Base-by-base conservation (phyloP, 2,888 invertebrate species). In the Ophion ventricosus region DNA sequence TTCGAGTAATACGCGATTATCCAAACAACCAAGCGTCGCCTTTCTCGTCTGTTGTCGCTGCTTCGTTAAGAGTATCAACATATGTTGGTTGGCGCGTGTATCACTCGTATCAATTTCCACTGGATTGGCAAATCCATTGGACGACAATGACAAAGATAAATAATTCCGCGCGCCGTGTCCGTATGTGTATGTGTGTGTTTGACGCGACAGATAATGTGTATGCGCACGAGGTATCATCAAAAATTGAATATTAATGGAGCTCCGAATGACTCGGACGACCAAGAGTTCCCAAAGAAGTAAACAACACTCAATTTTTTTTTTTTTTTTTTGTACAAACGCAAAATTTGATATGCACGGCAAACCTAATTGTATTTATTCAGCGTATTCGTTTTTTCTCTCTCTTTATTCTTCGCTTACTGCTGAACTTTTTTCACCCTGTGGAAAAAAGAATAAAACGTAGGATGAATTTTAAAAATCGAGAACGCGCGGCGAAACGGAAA, bases 101-200 rank as follows among this genome's bases (percentile, higher is more conserved):
- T 23, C 20, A 56, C 14, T 63, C 20, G 40, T 67, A 43, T 67
- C 20, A 77, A 29, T 64, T 80, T 80, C 56, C 63, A 20, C 20
- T 54, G 56, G 10, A 81, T 69, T 8, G 67, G 54, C 43, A 56
- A 35, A 74, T 35, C 29, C 49, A 14, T 2, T 25, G 23, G 40
- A 17, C 49, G 25, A 56, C 57, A 20, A 56, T 74, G 20, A 43
- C 49, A 69, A 63, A 57, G 43, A 49, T 74, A n/a, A 64, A 81
- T 64, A 77, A 64, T 72, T 63, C 17, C 49, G 25, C 1, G 8
- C 29, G 20, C 11, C 43, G 11, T 43, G 10, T n/a, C 35, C 10
- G 8, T 25, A 14, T 43, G 40, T 43, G 14, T 43, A 2, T 43
- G 40, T 43, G 14, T 43, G 10, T 43, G 14, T 14, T 8, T 40